Evolutionary conservation across 2,888 invertebrate genomes (phyloP), one percentile per base, ranked within the genome.

Genomic region (Synergus gifuensis): DNA sequence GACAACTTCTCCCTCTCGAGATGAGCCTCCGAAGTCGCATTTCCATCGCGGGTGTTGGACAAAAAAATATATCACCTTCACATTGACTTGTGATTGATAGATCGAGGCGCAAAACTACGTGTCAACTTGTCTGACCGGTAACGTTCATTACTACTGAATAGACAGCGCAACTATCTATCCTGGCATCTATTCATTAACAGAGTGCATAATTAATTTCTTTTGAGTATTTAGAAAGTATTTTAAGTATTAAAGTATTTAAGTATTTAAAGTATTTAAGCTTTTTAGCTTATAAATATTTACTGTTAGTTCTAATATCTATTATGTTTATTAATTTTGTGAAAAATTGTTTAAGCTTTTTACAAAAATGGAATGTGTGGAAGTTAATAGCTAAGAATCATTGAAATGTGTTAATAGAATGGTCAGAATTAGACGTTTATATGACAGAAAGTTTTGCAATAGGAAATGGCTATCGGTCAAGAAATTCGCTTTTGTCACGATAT

Each of bases 401-500:
- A n/a, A 54, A 8, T 14, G 49, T 28, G 8, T 22, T 44, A 3
- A 49, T 16, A 22, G 46, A 28, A 22, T 69, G n/a, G 12, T n/a
- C 7, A 69, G 9, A 54, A n/a, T 40, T 9, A 42, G 16, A n/a
- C 11, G n/a, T 73, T 54, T 73, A 16, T 73, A 36, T 36, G 36
- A 73, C 28, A 11, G 36, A 73, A 73, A 73, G 36, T 73, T 54
- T 36, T 54, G 63, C 54, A 78, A 28, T 58, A 80, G 76, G 76
- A 80, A 69, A 67, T 79, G 77, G 79, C 76, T 78, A 80, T 83
- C 81, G 80, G 78, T 83, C 80, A 80, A 79, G 81, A 81, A 80
- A 82, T 81, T 78, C 81, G 63, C 64, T 82, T 80, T 78, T 81
- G 80, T 79, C 79, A 44, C 78, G 76, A 60, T 76, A 49, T 80